Evolutionary conservation across 2,888 invertebrate species (phyloP), one percentile per base, ranked within the genome.

Genomic region (Hypomecis atomaria): DNA sequence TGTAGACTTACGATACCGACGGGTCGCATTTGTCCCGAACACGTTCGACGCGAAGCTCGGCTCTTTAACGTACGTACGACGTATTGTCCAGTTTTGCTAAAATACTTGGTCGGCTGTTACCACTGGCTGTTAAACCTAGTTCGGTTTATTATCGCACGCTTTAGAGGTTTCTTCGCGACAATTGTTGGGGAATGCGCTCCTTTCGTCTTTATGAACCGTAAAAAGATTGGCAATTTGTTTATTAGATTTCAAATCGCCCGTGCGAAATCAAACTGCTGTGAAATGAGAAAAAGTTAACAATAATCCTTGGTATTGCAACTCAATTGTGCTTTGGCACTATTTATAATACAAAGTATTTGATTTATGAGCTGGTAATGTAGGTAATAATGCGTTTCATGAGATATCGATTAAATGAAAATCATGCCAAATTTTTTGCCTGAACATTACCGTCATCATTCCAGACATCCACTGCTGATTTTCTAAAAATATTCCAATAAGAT

Each of bases 1-100:
- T 92, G 90, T 84, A 86, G 82, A 84, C 88, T 88, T 88, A 89
- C 86, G 89, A 89, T 89, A 85, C 86, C 80, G 85, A 78, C 83
- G 85, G 81, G 76, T 74, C 73, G 80, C 89, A 85, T 92, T 92
- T 92, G 92, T 92, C 89, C 83, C 75, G 81, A 82, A 88, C 92
- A 92, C 92, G 92, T 85, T 81, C 84, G 73, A 76, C 81, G 82
- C 83, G 83, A 85, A 85, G 82, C 82, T 80, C 78, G 82, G 79
- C 83, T 83, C 82, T 88, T 89, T 86, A 87, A 87, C 81, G 84
- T 83, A 86, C 81, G 84, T 88, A 90, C 84, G 79, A 84, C 84
- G 79, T 81, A 90, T 92, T 92, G 92, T 90, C 86, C 84, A 78
- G 82, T 81, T 85, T 87, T 85, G 45, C 63, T 63, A 54, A 67